Conservation (phyloP, 2,797 vertebrate species). For the Gymnoscopelus microlampas region DNA sequence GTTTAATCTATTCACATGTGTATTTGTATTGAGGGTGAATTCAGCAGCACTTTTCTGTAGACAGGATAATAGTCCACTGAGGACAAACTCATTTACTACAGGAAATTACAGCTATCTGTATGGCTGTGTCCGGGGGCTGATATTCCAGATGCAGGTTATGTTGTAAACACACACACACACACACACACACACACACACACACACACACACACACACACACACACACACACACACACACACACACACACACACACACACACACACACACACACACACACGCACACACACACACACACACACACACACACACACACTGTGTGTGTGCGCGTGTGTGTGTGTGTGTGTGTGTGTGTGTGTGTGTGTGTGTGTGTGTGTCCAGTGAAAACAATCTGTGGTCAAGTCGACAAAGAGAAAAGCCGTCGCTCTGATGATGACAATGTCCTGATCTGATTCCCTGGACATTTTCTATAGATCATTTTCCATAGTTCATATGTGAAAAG, state of each 20-base stretch:
- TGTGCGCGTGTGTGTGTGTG: too few relatives aligned
- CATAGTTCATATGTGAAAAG: too few relatives aligned
- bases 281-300: not conserved
- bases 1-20: not conserved
- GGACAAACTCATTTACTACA: constrained; percentile 72
- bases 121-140: constrained; percentile 58
- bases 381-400: constrained; percentile 16
- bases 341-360: too few relatives aligned
- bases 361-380: too few relatives aligned
- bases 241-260: too few relatives aligned
- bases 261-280: not conserved
- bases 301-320: constrained; percentile 6
- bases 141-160: constrained; percentile 55
- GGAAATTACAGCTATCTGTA: constrained; percentile 74
- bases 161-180: not conserved
- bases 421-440: constrained; percentile 4
- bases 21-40: constrained; percentile 27
- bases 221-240: too few relatives aligned
- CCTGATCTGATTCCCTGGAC: constrained; percentile 2
- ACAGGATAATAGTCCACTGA: constrained; percentile 47
- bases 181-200: too few relatives aligned
- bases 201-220: too few relatives aligned
- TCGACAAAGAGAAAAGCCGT: constrained; percentile 13
- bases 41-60: constrained; percentile 6
- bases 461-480: too few relatives aligned